Evolutionary conservation across 2,797 vertebrate genomes (phyloP).

Genomic region (Scomberomorus guttatus): DNA sequence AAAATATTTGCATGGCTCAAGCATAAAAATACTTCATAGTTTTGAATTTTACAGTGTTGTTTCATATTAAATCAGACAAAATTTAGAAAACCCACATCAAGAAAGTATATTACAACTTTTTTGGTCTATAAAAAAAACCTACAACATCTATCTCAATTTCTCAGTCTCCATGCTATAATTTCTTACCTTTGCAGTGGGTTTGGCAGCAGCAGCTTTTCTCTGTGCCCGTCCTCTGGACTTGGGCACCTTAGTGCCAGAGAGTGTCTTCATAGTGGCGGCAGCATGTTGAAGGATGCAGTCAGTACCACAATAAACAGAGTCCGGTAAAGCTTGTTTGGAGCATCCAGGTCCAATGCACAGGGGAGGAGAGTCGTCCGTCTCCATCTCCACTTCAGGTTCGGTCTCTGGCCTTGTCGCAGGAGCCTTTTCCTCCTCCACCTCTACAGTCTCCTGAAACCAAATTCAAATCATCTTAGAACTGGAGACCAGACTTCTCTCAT

Average conservation of each 20-base stretch:
- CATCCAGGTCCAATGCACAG: conserved; percentile 94
- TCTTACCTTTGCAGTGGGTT: conserved; percentile 86
- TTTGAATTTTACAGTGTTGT: neutral
- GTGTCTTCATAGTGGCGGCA: conserved; percentile 91
- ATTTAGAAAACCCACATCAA: neutral
- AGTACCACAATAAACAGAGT: conserved; percentile 96
- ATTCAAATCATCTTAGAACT: conserved; percentile 60
- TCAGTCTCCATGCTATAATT: neutral
- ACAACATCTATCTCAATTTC: neutral
- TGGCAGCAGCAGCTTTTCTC: conserved; percentile 77
- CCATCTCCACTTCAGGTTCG: conserved; percentile 58
- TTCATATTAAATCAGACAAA: neutral
- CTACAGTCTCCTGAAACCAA: conserved; percentile 74
- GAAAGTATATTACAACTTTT: neutral
- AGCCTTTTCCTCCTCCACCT: conserved; percentile 37
- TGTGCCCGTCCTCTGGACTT: conserved; percentile 84
- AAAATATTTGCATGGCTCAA: conserved; percentile 41
- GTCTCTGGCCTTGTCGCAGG: conserved; percentile 27
- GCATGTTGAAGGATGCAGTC: conserved; percentile 97
- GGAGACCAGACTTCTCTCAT: conserved; percentile 26
- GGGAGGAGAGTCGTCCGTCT: conserved; percentile 79
- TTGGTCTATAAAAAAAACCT: neutral
- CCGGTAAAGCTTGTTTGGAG: conserved; percentile 88
- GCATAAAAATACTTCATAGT: neutral
- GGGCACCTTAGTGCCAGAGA: conserved; percentile 88